A percentile compares a stretch with the other conserved stretches of the same genome.
Conservation (phyloP, 2,888 invertebrate genomes). For the Agrochola circellaris region DNA sequence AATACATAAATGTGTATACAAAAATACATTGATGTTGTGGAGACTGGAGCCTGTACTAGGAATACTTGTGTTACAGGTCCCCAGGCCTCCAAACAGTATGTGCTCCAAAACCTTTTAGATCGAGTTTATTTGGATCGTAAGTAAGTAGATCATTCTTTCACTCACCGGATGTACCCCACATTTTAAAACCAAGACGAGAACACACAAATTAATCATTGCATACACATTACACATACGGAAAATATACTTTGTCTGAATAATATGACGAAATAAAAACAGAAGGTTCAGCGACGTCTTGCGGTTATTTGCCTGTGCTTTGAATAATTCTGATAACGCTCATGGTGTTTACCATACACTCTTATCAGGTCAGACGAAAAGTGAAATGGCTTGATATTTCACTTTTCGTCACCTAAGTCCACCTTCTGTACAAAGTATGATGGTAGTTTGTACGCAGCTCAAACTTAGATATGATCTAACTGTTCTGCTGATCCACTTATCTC, state of each 20-base stretch:
- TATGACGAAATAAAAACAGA: constrained; percentile 22
- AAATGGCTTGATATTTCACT: too few relatives aligned
- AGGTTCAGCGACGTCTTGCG: background rate
- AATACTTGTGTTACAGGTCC: too few relatives aligned
- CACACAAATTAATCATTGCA: constrained; percentile 53
- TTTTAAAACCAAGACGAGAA: constrained; percentile 42
- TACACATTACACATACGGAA: constrained; percentile 36
- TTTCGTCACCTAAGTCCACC: background rate
- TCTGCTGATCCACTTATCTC: constrained; percentile 65
- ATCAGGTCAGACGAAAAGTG: background rate
- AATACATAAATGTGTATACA: too few relatives aligned
- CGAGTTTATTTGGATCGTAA: constrained; percentile 6
- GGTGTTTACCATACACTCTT: background rate
- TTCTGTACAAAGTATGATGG: constrained; percentile 26
- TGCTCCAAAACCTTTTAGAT: background rate
- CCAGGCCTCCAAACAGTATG: too few relatives aligned
- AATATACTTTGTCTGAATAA: constrained; percentile 10
- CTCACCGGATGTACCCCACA: constrained; percentile 47
- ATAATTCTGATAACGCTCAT: background rate
- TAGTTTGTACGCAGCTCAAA: constrained; percentile 24
- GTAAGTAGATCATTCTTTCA: constrained; percentile 20
- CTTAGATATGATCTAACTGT: constrained; percentile 63
- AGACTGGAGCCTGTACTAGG: too few relatives aligned
- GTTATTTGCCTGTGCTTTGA: background rate
- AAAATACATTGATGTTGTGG: too few relatives aligned